These are phyloP conservation scores for Strix uralensis DNA, from an alignment of 2,113 vertebrate genomes.

Conservation along the genomic window DNA sequence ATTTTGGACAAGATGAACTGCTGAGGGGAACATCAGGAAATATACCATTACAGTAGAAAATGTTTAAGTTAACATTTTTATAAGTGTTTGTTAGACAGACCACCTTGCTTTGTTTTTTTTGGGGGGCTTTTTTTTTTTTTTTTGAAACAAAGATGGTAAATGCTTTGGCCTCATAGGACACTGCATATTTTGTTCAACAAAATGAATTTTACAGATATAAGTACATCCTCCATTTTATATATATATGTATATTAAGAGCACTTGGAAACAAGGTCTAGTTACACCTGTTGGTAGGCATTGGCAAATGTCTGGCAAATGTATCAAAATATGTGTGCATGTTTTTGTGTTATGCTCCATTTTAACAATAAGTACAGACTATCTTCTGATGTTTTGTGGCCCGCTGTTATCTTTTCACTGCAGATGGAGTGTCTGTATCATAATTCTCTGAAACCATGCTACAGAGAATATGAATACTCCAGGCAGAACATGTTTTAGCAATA, in stretches of 20 bases:
- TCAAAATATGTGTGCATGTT: not conserved
- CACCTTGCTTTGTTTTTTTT: not conserved
- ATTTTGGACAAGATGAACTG: not conserved
- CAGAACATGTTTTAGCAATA: not conserved
- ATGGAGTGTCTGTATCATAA: not conserved
- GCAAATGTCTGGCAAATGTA: not conserved
- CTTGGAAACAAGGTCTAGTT: not conserved
- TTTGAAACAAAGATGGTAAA: not conserved
- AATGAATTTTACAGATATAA: not conserved
- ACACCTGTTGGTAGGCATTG: not conserved
- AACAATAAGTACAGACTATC: not conserved
- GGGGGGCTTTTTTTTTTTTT: not conserved
- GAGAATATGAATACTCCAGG: not conserved
- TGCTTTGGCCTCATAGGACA: not conserved
- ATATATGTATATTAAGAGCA: not conserved
- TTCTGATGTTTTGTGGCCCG: not conserved
- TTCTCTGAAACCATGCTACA: accelerated
- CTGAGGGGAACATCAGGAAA: not conserved
- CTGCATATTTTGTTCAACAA: not conserved
- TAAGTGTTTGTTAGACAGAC: not conserved
- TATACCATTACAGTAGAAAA: not conserved
- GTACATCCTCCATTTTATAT: not conserved
- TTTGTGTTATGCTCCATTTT: not conserved
- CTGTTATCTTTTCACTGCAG: not conserved
- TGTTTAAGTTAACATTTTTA: not conserved